A percentile compares a stretch with the other conserved stretches of the same genome.
Evolutionary conservation across 1,140 invertebrate species (phyloP).

Genomic region (Drosophila miranda): DNA sequence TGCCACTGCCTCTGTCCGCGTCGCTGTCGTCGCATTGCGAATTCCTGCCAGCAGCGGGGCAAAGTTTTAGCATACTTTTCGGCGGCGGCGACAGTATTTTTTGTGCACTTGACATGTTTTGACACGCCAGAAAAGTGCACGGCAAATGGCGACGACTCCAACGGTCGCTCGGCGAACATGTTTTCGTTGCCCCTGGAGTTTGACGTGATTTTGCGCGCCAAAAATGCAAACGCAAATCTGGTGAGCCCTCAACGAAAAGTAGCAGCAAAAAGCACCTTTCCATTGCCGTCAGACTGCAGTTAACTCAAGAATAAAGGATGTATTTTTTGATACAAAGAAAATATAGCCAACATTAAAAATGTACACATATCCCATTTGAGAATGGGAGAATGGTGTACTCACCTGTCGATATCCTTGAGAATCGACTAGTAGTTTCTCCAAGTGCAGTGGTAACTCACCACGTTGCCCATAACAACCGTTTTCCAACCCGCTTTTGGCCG

Average conservation of each 20-base stretch:
- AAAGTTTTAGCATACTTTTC: slow-evolving; percentile 71
- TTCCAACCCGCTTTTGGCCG: slow-evolving; percentile 19
- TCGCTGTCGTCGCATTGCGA: slow-evolving; percentile 66
- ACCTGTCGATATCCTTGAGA: not conserved
- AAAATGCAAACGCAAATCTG: slow-evolving; percentile 65
- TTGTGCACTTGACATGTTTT: slow-evolving; percentile 79
- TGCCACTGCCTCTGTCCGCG: slow-evolving; percentile 13
- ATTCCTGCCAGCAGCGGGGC: slow-evolving; percentile 49
- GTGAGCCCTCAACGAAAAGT: slow-evolving; percentile 39
- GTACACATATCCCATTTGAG: too few species aligned
- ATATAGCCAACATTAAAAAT: not conserved
- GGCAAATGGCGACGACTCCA: slow-evolving; percentile 1
- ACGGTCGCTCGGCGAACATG: slow-evolving; percentile 30
- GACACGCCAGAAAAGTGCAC: slow-evolving; percentile 44
- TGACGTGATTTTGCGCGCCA: slow-evolving; percentile 71
- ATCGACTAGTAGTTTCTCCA: not conserved
- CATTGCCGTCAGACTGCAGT: not conserved
- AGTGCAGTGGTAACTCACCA: slow-evolving; percentile 54
- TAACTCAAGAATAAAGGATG: not conserved
- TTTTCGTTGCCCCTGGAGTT: slow-evolving; percentile 65
- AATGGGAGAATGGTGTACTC: not conserved
- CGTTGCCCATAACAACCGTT: slow-evolving; percentile 50
- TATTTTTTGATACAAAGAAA: too few species aligned
- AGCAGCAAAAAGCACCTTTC: not conserved
- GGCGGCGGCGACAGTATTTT: slow-evolving; percentile 74